These are phyloP conservation scores for Neuroterus valhalla DNA, from an alignment of 1,140 invertebrate species.

Conservation along the genomic window DNA sequence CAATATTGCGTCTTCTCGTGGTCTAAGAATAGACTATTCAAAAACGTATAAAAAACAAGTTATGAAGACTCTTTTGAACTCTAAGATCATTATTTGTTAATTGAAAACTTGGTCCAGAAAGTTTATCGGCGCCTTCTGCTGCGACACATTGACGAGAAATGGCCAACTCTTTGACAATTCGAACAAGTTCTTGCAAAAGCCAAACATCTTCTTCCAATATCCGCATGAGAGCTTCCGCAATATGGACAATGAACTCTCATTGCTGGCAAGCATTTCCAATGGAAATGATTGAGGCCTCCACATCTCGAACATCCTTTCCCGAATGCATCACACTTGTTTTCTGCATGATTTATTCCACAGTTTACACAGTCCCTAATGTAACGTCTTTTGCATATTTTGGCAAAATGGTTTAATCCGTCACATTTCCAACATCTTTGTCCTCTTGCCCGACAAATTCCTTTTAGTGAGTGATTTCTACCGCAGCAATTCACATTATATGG, in stretches of 20 bases:
- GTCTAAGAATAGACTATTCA: no score
- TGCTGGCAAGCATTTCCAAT: conserved; percentile 2
- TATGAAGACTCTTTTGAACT: no score
- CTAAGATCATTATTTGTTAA: no score
- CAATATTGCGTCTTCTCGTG: no score
- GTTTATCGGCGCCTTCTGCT: no score
- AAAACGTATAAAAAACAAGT: no score
- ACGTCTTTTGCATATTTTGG: not conserved
- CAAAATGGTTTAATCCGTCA: not conserved
- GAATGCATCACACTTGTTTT: not conserved
- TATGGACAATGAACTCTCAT: not conserved
- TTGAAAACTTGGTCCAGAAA: no score
- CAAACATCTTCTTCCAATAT: not conserved
- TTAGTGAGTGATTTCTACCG: not conserved
- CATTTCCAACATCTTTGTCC: not conserved
- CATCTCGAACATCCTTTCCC: not conserved
- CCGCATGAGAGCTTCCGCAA: no score
- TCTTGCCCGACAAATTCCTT: not conserved
- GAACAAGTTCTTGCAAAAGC: not conserved
- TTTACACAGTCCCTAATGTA: not conserved
- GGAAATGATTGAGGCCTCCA: not conserved
- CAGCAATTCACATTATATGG: not conserved
- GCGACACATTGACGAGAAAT: no score
- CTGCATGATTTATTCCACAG: conserved; percentile 11
- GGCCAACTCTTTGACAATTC: no score